Evolutionary conservation across 2,797 vertebrate species (phyloP).

Genomic region (Dendrocincla tyrannina): DNA sequence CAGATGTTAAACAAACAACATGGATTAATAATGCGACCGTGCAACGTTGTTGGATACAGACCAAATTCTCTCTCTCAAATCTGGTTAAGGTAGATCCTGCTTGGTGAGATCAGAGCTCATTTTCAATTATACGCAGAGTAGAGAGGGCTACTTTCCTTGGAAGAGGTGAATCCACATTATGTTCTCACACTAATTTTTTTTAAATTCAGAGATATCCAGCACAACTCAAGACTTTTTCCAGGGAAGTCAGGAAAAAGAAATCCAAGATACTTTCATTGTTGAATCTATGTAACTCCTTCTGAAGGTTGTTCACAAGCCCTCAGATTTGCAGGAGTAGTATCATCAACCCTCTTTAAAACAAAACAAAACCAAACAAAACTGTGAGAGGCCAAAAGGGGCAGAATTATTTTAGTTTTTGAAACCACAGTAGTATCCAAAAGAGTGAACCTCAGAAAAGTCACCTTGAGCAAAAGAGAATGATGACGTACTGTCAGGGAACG

Average conservation of each 20-base stretch:
- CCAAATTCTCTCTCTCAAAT: background rate
- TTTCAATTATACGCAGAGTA: background rate
- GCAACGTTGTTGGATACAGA: background rate
- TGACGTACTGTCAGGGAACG: too few relatives aligned
- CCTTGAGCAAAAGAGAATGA: background rate
- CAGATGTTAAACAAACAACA: background rate
- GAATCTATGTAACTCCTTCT: background rate
- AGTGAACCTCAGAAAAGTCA: background rate
- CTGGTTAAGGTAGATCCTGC: background rate
- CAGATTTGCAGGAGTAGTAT: background rate
- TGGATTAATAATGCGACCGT: background rate
- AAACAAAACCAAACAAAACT: background rate
- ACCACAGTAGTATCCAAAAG: background rate
- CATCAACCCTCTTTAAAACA: background rate
- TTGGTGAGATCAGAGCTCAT: background rate
- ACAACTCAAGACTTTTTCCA: background rate
- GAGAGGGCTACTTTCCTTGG: background rate
- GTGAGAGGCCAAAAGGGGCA: background rate
- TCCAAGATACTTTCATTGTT: background rate
- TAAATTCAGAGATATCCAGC: background rate
- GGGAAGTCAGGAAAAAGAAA: background rate
- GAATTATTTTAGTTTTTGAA: background rate
- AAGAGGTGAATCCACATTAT: fast-evolving
- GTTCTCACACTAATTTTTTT: background rate
- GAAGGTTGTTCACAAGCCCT: background rate